These are phyloP conservation scores for Agrilus biguttatus DNA, from an alignment of 2,888 invertebrate genomes.

Conservation along the genomic window DNA sequence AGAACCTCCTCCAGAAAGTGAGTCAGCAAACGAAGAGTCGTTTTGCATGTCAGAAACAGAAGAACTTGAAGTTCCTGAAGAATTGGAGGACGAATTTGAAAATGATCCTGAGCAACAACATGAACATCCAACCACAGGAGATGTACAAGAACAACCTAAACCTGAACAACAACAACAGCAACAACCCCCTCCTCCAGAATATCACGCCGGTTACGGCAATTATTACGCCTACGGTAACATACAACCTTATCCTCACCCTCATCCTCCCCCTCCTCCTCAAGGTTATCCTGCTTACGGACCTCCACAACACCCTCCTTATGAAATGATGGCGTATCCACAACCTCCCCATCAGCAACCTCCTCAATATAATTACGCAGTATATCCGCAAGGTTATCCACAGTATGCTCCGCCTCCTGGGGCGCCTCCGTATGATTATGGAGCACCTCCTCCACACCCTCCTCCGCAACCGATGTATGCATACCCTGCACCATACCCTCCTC, in stretches of 20 bases:
- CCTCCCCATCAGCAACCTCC: slow-evolving; percentile 17
- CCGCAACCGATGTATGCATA: slow-evolving; percentile 18
- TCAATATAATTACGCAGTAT: slow-evolving; percentile 14
- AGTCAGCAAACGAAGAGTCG: slow-evolving; percentile 5
- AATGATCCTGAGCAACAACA: slow-evolving; percentile 5
- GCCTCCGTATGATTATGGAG: slow-evolving; percentile 17
- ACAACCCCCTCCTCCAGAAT: slow-evolving; percentile 17
- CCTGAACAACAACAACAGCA: slow-evolving; percentile 6
- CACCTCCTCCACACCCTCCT: slow-evolving; percentile 19
- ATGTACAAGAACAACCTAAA: too few relatives aligned
- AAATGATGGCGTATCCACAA: slow-evolving; percentile 22
- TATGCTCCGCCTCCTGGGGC: slow-evolving; percentile 19
- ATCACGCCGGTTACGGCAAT: slow-evolving; percentile 16
- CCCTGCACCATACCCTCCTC: slow-evolving; percentile 20
- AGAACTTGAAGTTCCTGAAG: slow-evolving; percentile 11
- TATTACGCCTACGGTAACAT: slow-evolving; percentile 19
- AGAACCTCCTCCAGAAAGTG: neutral
- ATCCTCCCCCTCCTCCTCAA: slow-evolving; percentile 11
- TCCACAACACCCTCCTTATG: slow-evolving; percentile 23
- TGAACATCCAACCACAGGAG: slow-evolving; percentile 1
- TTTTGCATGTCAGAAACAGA: slow-evolving; percentile 7
- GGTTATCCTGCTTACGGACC: slow-evolving; percentile 13
- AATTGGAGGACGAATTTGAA: slow-evolving; percentile 9
- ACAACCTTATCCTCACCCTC: slow-evolving; percentile 21
- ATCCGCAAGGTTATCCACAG: slow-evolving; percentile 11